Conservation (phyloP, 1,140 invertebrate genomes). For the Leptinotarsa defecta region DNA sequence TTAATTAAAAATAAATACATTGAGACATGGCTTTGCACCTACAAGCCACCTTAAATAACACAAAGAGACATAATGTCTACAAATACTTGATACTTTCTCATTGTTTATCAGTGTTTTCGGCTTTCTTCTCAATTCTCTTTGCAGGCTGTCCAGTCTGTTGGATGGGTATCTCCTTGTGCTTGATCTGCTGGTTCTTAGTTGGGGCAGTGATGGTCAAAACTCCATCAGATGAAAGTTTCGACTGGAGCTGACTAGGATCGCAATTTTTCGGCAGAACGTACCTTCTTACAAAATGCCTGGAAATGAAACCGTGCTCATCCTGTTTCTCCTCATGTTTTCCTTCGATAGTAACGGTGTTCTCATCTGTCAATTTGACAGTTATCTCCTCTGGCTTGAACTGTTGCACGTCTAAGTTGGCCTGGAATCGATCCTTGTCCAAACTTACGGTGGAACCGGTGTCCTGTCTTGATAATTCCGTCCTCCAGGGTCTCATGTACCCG, state of each 20-base stretch:
- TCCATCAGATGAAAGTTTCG: slow-evolving; percentile 74
- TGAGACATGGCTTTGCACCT: no score
- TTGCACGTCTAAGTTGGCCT: slow-evolving; percentile 60
- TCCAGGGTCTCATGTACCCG: slow-evolving; percentile 62
- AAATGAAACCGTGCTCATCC: slow-evolving; percentile 57
- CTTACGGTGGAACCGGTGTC: slow-evolving; percentile 55
- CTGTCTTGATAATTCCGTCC: slow-evolving; percentile 41
- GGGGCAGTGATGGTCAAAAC: slow-evolving; percentile 71
- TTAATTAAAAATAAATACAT: no score
- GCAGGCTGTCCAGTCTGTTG: slow-evolving; percentile 38
- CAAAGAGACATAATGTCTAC: no score
- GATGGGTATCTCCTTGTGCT: slow-evolving; percentile 37
- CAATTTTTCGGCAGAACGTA: slow-evolving; percentile 73
- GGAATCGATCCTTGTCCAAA: slow-evolving; percentile 55
- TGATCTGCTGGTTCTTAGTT: slow-evolving; percentile 29
- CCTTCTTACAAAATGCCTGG: slow-evolving; percentile 65
- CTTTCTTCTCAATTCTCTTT: slow-evolving; percentile 16
- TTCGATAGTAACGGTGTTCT: slow-evolving; percentile 61
- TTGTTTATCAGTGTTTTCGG: not conserved
- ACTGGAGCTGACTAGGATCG: slow-evolving; percentile 66
- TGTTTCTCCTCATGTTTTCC: slow-evolving; percentile 61
- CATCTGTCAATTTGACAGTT: slow-evolving; percentile 63
- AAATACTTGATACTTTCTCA: not conserved
- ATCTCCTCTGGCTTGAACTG: slow-evolving; percentile 68
- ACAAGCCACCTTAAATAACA: no score